phyloP scores from a whole-genome alignment of 1,140 invertebrate species.

The Nasonia longicornis region DNA sequence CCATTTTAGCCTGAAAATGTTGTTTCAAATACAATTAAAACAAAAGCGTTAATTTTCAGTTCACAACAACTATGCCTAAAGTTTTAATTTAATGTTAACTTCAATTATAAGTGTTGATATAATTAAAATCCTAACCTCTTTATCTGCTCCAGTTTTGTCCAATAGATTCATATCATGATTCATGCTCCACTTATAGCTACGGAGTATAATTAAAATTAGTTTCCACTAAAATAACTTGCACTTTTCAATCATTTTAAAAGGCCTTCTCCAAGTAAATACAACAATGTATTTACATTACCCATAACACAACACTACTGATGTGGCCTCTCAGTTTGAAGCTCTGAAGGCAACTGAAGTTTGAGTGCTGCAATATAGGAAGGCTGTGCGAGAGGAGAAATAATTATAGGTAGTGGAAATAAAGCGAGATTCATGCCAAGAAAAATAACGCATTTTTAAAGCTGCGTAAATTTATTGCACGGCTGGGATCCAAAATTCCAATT shows the following conservation, averaged over 20 bases:
- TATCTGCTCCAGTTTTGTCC: neutral
- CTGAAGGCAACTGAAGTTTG: no score
- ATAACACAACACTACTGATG: no score
- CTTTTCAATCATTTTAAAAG: conserved; percentile 5
- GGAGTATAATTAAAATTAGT: neutral
- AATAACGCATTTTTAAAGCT: no score
- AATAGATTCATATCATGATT: conserved; percentile 13
- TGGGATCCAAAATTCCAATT: no score
- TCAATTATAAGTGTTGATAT: neutral
- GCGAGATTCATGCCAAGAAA: no score
- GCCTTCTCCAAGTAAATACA: neutral
- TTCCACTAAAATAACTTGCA: neutral
- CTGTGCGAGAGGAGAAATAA: no score
- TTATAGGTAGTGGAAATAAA: no score
- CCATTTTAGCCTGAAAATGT: conserved; percentile 70
- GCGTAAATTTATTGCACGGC: no score
- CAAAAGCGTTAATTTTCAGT: neutral
- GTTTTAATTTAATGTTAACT: neutral
- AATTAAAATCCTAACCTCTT: neutral
- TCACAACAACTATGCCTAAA: neutral
- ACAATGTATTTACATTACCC: neutral
- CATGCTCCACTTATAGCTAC: neutral
- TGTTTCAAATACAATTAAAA: neutral
- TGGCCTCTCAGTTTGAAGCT: no score
- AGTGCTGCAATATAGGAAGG: no score